Conservation (phyloP, 2,113 vertebrate species). For the Grallaria varia region DNA sequence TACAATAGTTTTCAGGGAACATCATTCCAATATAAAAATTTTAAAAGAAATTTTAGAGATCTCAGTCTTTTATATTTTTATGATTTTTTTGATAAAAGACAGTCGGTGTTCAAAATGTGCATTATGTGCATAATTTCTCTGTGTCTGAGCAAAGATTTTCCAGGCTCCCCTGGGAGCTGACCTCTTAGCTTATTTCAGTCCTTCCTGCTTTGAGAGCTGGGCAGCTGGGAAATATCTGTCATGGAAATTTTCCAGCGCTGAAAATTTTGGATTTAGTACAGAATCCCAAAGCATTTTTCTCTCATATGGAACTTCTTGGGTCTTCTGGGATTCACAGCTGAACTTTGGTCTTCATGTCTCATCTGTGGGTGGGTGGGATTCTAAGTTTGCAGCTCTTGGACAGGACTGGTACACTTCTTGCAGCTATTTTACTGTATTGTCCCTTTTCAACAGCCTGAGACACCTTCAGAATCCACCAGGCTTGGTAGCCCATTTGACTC, state of each 20-base stretch:
- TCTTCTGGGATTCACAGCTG: background rate
- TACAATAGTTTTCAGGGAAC: background rate
- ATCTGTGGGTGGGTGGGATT: background rate
- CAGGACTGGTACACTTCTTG: background rate
- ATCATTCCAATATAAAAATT: background rate
- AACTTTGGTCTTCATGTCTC: background rate
- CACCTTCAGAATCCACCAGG: background rate
- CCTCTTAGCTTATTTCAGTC: background rate
- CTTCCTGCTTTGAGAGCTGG: background rate
- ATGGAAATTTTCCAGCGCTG: background rate
- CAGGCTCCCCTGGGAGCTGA: background rate
- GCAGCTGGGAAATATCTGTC: background rate
- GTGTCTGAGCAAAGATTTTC: background rate
- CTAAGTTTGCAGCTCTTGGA: background rate
- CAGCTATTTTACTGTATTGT: background rate
- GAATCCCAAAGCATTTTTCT: background rate
- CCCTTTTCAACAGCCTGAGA: background rate
- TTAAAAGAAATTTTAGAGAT: background rate
- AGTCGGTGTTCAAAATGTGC: background rate
- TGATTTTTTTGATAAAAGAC: background rate
- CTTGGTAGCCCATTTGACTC: background rate
- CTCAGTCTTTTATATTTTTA: background rate
- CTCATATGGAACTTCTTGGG: background rate
- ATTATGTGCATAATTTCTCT: background rate
- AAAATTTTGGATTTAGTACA: background rate